phyloP scores from a whole-genome alignment of 2,797 vertebrate species.

The Pterois miles region DNA sequence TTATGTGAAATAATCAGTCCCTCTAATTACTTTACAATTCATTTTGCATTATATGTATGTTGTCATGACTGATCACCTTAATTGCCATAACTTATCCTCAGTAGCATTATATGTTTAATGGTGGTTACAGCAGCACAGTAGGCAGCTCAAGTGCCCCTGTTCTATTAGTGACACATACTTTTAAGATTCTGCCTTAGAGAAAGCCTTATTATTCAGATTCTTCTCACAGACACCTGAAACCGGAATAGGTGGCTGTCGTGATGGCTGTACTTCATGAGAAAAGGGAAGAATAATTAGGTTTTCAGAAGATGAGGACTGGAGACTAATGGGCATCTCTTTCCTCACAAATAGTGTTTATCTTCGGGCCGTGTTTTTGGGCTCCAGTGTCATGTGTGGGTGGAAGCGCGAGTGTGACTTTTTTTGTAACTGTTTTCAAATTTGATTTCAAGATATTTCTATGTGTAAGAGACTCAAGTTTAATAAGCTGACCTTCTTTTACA shows the following conservation, averaged over 20 bases:
- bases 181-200: conserved; percentile 7
- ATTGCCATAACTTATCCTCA: conserved; percentile 26
- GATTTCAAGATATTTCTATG: not conserved
- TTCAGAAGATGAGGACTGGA: not conserved
- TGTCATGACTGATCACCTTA: not conserved
- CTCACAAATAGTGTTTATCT: conserved; percentile 14
- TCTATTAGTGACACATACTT: conserved; percentile 30
- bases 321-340: conserved; percentile 7
- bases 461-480: not conserved
- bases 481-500: conserved; percentile 4
- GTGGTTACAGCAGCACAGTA: conserved; percentile 15
- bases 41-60: not conserved
- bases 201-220: conserved; percentile 31
- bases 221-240: conserved; percentile 29
- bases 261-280: conserved; percentile 28
- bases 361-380: not conserved
- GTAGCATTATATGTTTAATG: conserved; percentile 14
- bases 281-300: conserved; percentile 33
- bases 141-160: not conserved
- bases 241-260: conserved; percentile 37
- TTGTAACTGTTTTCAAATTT: not conserved
- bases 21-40: not conserved
- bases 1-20: not conserved
- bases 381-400: not conserved
- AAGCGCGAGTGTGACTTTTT: not conserved